Evolutionary conservation across 1,140 invertebrate genomes (phyloP), one percentile per base, ranked within the genome.

Genomic region (Ruditapes philippinarum): DNA sequence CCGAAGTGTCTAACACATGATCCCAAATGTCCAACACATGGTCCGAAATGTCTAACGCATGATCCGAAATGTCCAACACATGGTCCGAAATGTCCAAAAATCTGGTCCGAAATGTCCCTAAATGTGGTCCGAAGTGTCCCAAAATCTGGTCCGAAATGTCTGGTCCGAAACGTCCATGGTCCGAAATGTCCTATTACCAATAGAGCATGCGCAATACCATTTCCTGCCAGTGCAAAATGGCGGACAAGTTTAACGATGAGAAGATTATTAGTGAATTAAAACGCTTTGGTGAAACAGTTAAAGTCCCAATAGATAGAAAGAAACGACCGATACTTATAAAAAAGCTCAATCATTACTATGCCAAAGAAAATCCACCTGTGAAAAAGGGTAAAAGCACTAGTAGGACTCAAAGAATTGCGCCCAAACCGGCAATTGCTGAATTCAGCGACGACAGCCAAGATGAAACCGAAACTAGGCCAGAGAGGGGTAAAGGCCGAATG

Each of bases 271-370:
- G 89, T 4, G 93, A 94, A 89, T 92, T 95, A 76, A 54, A 79
- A 40, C 87, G 88, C 54, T 94, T 90, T 91, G 94, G 94, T 31
- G 94, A 95, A 79, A 91, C 85, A 82, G 76, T 94, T 40, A 93
- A 91, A 38, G 62, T 94, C 28, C 94, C 94, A n/a, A 90, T 95
- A n/a, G 93, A 94, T 62, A 80, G 73, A n/a, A 92, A 90, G 68
- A 94, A 92, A 62, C 86, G 94, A 36, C 90, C 90, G 40, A 91
- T 95, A 51, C 82, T 94, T n/a, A 87, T 93, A 36, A 95, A 95
- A 89, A 95, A 95, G 90, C 91, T 95, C 1, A 95, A 95, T 78
- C 94, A 95, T 87, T 90, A 92, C 42, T 89, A 90, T 76, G 91
- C 92, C 14, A 90, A 91, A 80, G 91, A 90, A 78, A 88, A 87